Conservation (phyloP, 2,113 vertebrate species). For the Neodontobutis hainanensis region DNA sequence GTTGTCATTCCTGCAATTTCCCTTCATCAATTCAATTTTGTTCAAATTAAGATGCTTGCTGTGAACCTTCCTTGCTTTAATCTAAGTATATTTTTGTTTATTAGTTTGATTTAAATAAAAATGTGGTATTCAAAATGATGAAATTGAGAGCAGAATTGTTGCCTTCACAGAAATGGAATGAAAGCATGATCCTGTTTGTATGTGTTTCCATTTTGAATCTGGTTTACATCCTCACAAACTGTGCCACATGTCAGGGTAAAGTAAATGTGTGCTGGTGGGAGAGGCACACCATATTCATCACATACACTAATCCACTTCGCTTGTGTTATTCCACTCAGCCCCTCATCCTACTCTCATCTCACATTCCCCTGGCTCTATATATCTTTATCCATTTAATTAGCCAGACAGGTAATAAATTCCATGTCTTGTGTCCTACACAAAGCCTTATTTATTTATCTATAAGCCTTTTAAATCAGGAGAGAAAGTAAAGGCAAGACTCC, state of each 20-base stretch:
- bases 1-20: too few relatives aligned
- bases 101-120: too few relatives aligned
- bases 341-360: conserved; percentile 54
- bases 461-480: conserved; percentile 44
- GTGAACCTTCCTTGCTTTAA: too few relatives aligned
- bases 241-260: conserved; percentile 39
- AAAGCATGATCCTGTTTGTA: too few relatives aligned
- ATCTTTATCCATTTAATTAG: conserved; percentile 79
- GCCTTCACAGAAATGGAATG: too few relatives aligned
- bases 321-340: conserved; percentile 45
- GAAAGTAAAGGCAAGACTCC: conserved; percentile 39
- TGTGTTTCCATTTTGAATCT: not conserved
- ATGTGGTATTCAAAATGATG: too few relatives aligned
- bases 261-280: conserved; percentile 29
- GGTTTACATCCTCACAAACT: conserved; percentile 11
- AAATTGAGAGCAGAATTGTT: too few relatives aligned
- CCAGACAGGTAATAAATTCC: conserved; percentile 75
- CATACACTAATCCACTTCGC: conserved; percentile 38
- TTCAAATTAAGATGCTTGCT: too few relatives aligned
- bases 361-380: conserved; percentile 54
- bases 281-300: conserved; percentile 57
- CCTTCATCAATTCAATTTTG: too few relatives aligned
- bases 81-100: too few relatives aligned
- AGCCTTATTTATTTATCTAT: conserved; percentile 66
- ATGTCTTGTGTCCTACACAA: conserved; percentile 35